phyloP scores from a whole-genome alignment of 2,888 invertebrate genomes.

The Macrophya alboannulata region DNA sequence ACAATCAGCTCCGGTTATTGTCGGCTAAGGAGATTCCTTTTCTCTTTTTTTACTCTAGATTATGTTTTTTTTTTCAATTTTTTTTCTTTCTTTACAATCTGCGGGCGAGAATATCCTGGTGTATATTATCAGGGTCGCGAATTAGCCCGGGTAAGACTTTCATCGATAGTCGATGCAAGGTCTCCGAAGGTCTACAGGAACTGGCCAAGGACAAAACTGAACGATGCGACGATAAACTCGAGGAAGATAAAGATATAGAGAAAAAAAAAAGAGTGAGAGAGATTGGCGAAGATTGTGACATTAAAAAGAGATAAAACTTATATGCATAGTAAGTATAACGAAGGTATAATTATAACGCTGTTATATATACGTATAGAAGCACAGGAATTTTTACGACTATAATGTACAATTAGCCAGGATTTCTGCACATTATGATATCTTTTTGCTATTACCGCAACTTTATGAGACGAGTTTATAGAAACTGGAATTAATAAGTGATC shows the following conservation, averaged over 20 bases:
- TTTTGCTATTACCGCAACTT: not conserved
- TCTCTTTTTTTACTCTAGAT: not conserved
- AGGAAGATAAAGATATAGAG: not conserved
- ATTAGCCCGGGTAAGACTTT: constrained; percentile 25
- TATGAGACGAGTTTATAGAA: not conserved
- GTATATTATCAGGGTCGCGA: constrained; percentile 18
- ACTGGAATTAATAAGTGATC: not conserved
- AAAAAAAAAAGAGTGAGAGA: not conserved
- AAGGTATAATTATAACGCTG: too few relatives aligned
- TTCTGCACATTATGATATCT: not conserved
- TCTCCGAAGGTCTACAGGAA: not conserved
- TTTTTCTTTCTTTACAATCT: not conserved
- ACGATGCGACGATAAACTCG: not conserved
- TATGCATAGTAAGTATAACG: not conserved
- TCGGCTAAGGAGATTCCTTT: not conserved
- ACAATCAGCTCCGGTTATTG: not conserved
- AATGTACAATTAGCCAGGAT: not conserved
- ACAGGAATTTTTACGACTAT: not conserved
- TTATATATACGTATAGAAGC: not conserved
- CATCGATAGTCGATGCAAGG: constrained; percentile 2
- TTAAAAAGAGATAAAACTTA: not conserved
- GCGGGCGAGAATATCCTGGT: constrained; percentile 15
- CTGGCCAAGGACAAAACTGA: constrained; percentile 15
- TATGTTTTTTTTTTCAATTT: too few relatives aligned
- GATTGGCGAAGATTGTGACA: not conserved